Conservation (phyloP, 35 echinoderm and acorn worm species). For the Apostichopus californicus region DNA sequence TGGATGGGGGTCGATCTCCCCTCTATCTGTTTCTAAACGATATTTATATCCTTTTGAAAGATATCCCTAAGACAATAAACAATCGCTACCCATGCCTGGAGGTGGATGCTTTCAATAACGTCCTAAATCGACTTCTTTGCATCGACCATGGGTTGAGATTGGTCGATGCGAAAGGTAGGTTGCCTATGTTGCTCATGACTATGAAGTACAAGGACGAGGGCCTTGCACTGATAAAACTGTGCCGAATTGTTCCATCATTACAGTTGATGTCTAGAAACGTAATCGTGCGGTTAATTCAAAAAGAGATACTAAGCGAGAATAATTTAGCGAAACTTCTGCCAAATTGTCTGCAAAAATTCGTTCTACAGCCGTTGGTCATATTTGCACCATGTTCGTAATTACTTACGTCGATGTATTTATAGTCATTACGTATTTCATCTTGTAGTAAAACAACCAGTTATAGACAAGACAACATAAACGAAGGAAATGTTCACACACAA, state of each 20-base stretch:
- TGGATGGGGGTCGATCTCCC: slow-evolving; percentile 4
- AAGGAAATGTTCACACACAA: too few species aligned
- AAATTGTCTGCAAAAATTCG: slow-evolving; percentile 8
- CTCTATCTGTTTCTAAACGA: slow-evolving; percentile 35
- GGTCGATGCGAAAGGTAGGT: slow-evolving; percentile 15
- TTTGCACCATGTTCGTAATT: slow-evolving; percentile 12
- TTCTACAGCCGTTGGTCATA: background rate
- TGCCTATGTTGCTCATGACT: background rate
- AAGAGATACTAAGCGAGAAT: background rate
- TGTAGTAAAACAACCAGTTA: too few species aligned
- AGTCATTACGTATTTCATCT: background rate
- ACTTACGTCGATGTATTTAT: background rate
- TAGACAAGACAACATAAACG: too few species aligned
- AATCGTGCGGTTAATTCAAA: background rate
- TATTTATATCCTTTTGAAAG: background rate
- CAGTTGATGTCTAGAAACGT: slow-evolving; percentile 5
- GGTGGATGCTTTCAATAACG: slow-evolving; percentile 11
- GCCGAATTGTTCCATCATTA: slow-evolving; percentile 1
- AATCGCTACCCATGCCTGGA: background rate
- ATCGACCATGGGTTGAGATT: background rate
- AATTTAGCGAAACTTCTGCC: background rate
- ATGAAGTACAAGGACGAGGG: slow-evolving; percentile 6
- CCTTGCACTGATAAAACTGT: background rate
- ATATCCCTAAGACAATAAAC: background rate
- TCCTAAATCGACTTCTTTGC: slow-evolving; percentile 32